Evolutionary conservation across 2,797 vertebrate species (phyloP).

Genomic region (Arctocebus calabarensis): DNA sequence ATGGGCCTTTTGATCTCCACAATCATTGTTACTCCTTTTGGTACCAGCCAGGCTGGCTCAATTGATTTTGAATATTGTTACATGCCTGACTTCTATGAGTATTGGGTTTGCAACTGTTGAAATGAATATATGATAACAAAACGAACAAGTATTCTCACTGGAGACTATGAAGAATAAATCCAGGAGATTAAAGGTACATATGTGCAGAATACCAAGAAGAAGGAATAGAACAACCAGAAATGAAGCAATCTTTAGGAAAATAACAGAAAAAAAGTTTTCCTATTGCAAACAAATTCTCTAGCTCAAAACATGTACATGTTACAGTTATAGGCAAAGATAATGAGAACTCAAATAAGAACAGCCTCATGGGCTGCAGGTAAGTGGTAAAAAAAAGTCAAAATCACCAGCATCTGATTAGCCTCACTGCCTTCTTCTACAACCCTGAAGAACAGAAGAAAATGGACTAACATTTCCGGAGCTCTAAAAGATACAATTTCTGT

Average conservation of each 20-base stretch:
- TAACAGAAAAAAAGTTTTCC: conserved; percentile 11
- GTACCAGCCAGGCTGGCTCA: neutral
- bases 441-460: conserved; percentile 38
- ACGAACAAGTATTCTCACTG: conserved; percentile 19
- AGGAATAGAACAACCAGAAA: conserved; percentile 42
- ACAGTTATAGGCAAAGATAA: conserved; percentile 46
- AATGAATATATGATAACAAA: conserved; percentile 40
- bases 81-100: neutral
- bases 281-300: conserved; percentile 43
- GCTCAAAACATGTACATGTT: neutral
- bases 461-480: neutral
- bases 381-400: conserved; percentile 15
- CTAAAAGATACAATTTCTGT: neutral
- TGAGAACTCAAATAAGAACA: conserved; percentile 57
- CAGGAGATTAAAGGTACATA: conserved; percentile 45
- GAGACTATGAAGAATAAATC: neutral
- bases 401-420: neutral
- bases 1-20: neutral
- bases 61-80: conserved; percentile 7
- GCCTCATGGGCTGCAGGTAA: neutral
- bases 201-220: conserved; percentile 32
- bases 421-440: neutral
- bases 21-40: neutral
- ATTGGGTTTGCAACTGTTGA: conserved; percentile 4
- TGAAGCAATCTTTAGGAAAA: conserved; percentile 55